Percentiles rank a stretch among this genome's conserved stretches.
Conservation (phyloP, 2,113 vertebrate species). For the Circaetus cinerascens region DNA sequence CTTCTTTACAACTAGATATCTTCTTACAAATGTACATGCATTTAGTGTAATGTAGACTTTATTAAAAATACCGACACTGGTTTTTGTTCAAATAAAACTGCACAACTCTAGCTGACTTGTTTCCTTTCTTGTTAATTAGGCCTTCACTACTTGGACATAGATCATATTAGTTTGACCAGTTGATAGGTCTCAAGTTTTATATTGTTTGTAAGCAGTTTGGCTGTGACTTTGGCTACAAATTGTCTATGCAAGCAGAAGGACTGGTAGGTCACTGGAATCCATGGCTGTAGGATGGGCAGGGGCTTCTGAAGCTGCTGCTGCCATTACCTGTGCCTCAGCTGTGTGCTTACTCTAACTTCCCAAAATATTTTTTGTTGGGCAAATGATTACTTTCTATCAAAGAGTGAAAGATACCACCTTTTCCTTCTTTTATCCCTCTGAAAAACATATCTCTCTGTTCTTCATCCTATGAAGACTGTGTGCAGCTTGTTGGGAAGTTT, state of each 20-base stretch:
- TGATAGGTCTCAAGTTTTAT: neutral
- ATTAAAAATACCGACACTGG: conserved; percentile 26
- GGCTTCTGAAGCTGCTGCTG: neutral
- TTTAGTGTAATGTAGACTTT: conserved; percentile 50
- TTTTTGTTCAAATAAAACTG: conserved; percentile 63
- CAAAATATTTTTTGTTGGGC: neutral
- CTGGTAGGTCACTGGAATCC: neutral
- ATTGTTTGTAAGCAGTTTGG: neutral
- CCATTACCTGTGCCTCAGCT: neutral
- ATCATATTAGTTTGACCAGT: neutral
- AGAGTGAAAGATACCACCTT: neutral
- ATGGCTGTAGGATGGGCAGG: neutral
- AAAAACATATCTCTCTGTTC: neutral
- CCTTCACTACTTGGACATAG: neutral
- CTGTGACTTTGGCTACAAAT: neutral
- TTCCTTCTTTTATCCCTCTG: neutral
- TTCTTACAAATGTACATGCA: conserved; percentile 48
- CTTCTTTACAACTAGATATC: conserved; percentile 42
- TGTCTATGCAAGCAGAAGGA: neutral
- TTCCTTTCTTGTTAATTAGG: neutral
- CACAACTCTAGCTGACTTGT: neutral
- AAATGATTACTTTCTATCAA: neutral
- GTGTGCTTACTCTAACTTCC: neutral
- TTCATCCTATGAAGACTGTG: neutral
- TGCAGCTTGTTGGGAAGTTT: neutral